phyloP scores from a whole-genome alignment of 2,797 vertebrate species.

The Micromesistius poutassou region DNA sequence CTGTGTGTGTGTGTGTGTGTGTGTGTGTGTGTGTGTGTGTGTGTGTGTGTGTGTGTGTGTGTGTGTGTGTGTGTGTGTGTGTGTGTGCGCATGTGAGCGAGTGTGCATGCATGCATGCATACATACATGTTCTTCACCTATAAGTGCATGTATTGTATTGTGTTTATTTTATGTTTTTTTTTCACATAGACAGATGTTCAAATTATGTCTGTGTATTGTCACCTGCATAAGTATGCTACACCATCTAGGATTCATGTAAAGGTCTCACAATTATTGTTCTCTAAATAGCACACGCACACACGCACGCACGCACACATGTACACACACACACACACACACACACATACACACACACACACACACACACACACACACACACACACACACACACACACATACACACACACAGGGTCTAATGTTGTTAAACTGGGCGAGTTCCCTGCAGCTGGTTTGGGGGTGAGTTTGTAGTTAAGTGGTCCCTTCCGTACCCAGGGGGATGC shows the following conservation, averaged over 20 bases:
- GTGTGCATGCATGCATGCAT: no score
- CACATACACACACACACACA: constrained; percentile 1
- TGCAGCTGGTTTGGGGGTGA: constrained; percentile 18
- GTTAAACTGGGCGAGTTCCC: not conserved
- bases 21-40: not conserved
- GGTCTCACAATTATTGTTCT: not conserved
- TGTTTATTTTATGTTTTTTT: not conserved
- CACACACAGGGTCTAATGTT: not conserved
- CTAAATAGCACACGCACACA: not conserved
- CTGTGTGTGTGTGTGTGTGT: not conserved
- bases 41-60: no score
- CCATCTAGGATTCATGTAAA: not conserved
- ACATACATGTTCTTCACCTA: not conserved
- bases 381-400: not conserved
- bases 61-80: no score
- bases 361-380: constrained; percentile 4
- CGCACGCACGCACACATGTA: not conserved
- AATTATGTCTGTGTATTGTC: no score
- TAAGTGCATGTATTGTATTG: not conserved
- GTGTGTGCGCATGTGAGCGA: no score
- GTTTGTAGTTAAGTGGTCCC: constrained; percentile 20
- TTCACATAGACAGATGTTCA: not conserved
- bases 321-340: not conserved
- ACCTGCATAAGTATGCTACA: no score
- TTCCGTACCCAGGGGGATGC: constrained; percentile 25